These are phyloP conservation scores for Halocynthia roretzi DNA, from an alignment of 23 tunicate species.

Conservation along the genomic window DNA sequence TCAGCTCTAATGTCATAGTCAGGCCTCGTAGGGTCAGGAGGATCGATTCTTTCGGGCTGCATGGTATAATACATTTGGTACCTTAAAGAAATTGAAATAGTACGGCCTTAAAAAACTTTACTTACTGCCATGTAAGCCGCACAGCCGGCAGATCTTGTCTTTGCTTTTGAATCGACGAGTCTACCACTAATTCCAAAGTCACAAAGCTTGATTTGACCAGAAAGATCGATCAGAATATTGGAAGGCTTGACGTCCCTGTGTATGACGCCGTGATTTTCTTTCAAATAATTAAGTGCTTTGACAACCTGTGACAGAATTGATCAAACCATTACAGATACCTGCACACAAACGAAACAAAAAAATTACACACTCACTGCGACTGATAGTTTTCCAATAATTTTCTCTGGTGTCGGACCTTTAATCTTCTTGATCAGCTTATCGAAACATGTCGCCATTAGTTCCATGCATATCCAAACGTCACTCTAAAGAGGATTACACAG, in stretches of 20 bases:
- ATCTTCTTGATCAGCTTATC: constrained; percentile 76
- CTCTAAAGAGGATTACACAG: constrained; percentile 17
- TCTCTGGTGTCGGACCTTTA: constrained; percentile 73
- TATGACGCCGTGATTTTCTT: constrained; percentile 83
- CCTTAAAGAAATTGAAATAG: background rate
- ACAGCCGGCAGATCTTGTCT: constrained; percentile 90
- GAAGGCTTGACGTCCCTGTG: constrained; percentile 97
- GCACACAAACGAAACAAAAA: no score
- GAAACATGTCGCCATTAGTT: constrained; percentile 90
- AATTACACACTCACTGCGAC: constrained; percentile 53
- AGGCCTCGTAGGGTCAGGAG: constrained; percentile 62
- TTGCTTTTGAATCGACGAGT: constrained; percentile 86
- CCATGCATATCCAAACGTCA: constrained; percentile 97
- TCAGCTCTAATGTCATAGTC: constrained; percentile 96
- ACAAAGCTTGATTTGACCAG: constrained; percentile 67
- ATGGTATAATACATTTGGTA: background rate
- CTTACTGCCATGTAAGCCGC: constrained; percentile 92
- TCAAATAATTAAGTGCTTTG: constrained; percentile 76
- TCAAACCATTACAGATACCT: no score
- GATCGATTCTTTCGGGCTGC: constrained; percentile 91
- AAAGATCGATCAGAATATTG: constrained; percentile 56
- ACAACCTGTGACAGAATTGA: constrained; percentile 44
- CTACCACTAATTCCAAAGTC: constrained; percentile 95
- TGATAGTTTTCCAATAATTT: constrained; percentile 67
- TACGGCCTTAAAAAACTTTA: background rate